Conservation (phyloP, 2,888 invertebrate genomes). For the Parthenolecanium corni region DNA sequence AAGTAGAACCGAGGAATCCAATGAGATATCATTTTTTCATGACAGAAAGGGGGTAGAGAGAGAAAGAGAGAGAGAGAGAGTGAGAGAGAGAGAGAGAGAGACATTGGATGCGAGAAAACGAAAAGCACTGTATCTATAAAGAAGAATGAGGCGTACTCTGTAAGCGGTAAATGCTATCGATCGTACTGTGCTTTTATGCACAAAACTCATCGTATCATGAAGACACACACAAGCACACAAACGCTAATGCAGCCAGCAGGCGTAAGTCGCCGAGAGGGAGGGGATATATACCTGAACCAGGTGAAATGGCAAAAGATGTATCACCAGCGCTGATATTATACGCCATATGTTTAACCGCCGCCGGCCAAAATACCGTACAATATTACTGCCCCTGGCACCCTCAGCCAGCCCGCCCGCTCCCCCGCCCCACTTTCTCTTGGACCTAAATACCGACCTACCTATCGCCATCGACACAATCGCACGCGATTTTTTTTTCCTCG, state of each 20-base stretch:
- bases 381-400: too few species aligned
- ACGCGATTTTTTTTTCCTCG: neutral
- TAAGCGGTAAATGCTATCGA: slow-evolving; percentile 4
- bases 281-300: slow-evolving; percentile 12
- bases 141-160: too few species aligned
- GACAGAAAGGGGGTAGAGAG: too few species aligned
- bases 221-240: slow-evolving; percentile 3
- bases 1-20: too few species aligned
- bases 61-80: too few species aligned
- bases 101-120: too few species aligned
- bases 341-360: slow-evolving; percentile 10
- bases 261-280: neutral
- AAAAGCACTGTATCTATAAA: too few species aligned
- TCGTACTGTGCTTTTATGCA: neutral
- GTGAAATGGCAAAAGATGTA: slow-evolving; percentile 26
- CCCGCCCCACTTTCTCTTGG: neutral
- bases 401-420: neutral
- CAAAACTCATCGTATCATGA: neutral
- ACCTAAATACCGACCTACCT: neutral
- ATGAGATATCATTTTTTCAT: too few species aligned
- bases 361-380: too few species aligned
- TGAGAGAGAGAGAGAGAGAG: too few species aligned
- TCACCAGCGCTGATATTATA: slow-evolving; percentile 25
- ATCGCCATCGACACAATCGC: neutral
- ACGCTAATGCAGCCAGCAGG: slow-evolving; percentile 2